Evolutionary conservation across 2,888 invertebrate genomes (phyloP), one percentile per base, ranked within the genome.

Genomic region (Lymantria dispar): DNA sequence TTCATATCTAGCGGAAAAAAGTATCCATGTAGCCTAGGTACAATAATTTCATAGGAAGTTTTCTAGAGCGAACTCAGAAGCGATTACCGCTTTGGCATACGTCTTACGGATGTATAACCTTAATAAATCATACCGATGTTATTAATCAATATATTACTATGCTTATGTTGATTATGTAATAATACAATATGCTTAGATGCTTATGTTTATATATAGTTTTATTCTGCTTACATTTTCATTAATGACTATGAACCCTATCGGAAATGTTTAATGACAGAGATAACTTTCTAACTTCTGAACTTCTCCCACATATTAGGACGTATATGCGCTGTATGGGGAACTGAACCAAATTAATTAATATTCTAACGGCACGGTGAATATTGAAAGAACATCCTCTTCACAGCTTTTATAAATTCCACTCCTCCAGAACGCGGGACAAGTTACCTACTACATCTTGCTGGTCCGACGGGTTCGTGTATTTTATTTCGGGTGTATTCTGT

Each of bases 31-130:
- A 12, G 50, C 37, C 43, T 66, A 72, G 72, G 68, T 66, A 72
- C 55, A 68, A 75, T 72, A 73, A 72, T 76, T 71, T 76, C 72
- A 72, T 72, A 66, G 64, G 69, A 74, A 76, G 64, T 76, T 76
- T 59, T 56, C 7, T 50, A 29, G 7, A 15, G 56, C 38, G 54
- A 57, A 64, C 64, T 62, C 58, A 40, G 47, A 42, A 70, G 63
- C 68, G 69, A 72, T 72, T 67, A 71, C 68, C 49, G 30, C 38
- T n/a, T 15, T 33, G 64, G 64, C 68, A 70, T 68, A 68, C 64
- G 58, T 69, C 69, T 51, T 56, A 42, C 15, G 47, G 46, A 54
- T 56, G 60, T 62, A 60, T 66, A 54, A 53, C 60, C 60, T 72
- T 70, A 68, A 76, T 76, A 76, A 76, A 74, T 76, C 74, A 76